Evolutionary conservation across 2,797 vertebrate species (phyloP).

Genomic region (Pseudomugil gertrudae): DNA sequence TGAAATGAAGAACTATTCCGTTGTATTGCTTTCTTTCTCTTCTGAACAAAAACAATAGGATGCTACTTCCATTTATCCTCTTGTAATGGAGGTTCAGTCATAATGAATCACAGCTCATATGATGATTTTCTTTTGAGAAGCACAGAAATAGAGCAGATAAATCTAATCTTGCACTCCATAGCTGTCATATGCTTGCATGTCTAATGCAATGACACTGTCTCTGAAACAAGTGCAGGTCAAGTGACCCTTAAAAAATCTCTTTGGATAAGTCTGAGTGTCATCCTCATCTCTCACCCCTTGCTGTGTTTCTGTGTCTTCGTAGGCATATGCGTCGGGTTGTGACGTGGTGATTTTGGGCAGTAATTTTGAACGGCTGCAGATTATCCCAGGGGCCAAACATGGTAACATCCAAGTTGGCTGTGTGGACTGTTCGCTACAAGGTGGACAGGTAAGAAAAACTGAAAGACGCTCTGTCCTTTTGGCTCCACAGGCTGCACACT

Average conservation of each 20-base stretch:
- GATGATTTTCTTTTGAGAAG: constrained; percentile 41
- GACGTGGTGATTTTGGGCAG: constrained; percentile 96
- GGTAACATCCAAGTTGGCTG: constrained; percentile 98
- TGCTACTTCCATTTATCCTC: constrained; percentile 19
- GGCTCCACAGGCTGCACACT: neutral
- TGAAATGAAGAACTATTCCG: constrained; percentile 20
- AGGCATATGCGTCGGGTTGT: constrained; percentile 98
- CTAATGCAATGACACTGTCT: constrained; percentile 38
- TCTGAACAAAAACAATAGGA: constrained; percentile 2
- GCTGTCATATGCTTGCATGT: constrained; percentile 36
- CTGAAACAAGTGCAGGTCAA: constrained; percentile 32
- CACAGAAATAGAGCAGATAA: constrained; percentile 45
- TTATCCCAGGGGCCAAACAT: constrained; percentile 97
- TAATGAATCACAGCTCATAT: constrained; percentile 59
- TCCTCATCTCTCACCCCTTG: constrained; percentile 20
- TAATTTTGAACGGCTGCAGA: constrained; percentile 96
- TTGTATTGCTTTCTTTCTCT: constrained; percentile 12
- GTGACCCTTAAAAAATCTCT: constrained; percentile 27
- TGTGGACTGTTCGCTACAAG: constrained; percentile 93
- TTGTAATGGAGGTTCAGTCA: constrained; percentile 48
- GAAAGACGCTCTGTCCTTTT: neutral
- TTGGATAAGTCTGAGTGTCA: constrained; percentile 13
- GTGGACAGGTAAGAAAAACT: constrained; percentile 88
- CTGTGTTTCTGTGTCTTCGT: constrained; percentile 36
- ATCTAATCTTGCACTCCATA: constrained; percentile 46